Evolutionary conservation across 2,888 invertebrate genomes (phyloP), one percentile per base, ranked within the genome.

Genomic region (Xestobium rufovillosum): DNA sequence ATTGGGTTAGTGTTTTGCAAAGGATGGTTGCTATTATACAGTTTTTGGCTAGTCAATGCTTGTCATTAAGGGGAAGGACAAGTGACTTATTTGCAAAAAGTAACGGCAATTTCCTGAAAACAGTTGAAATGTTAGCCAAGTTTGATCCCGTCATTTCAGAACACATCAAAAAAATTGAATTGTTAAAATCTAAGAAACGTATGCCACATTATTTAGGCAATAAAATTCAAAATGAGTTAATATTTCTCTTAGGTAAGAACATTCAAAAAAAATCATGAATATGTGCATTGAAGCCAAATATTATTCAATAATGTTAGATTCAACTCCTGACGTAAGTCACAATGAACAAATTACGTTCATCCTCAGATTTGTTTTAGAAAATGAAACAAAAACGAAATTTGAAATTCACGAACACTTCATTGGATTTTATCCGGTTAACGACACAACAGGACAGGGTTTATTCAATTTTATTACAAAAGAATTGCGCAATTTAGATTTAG

Each of bases 281-380:
- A n/a, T n/a, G n/a, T n/a, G n/a, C n/a, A n/a, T n/a, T n/a, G n/a
- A 34, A 10, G 16, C 41, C 6, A 46, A 48, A 43, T 54, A 52
- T 41, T 54, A 36, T 43, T 52, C 49, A 19, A 48, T 55, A 29
- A 49, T 50, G 23, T 31, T 49, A 14, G 52, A 53, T 34, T 50
- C 48, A 26, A 51, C 51, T 9, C 50, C 48, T n/a, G 54, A 53
- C 34, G 39, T 42, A 26, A 38, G 36, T 31, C 45, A 47, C 19
- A 34, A 31, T 13, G 53, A 55, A 36, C 51, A 56, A 46, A 39
- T 55, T 27, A 46, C 40, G 31, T 23, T 51, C 27, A 43, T 51
- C 14, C 38, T 52, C 25, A 32, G 49, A 43, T 47, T 41, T 38
- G 45, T 47, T 27, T 25, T 45, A 43, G 43, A 47, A 15, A 43